These are phyloP conservation scores for Bovichtus diacanthus DNA, from an alignment of 2,797 vertebrate species.

Conservation along the genomic window DNA sequence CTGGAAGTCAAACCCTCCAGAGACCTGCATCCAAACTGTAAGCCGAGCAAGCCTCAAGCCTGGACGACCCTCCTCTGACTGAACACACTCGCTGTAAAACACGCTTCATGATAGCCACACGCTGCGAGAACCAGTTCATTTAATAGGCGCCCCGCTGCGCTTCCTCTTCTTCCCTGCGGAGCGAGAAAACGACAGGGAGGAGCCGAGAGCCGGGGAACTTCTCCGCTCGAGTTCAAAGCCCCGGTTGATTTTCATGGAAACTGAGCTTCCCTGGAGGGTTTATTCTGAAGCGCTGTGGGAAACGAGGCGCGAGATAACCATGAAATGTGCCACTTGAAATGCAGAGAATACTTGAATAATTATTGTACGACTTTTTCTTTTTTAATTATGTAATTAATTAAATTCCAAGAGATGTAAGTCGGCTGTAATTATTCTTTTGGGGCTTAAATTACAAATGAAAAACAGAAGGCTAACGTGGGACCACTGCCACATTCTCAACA, in stretches of 20 bases:
- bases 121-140: conserved; percentile 25
- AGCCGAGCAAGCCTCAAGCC: neutral
- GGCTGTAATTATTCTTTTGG: neutral
- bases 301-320: conserved; percentile 1
- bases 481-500: neutral
- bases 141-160: conserved; percentile 37
- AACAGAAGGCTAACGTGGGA: too few relatives aligned
- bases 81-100: conserved; percentile 39
- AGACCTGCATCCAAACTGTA: neutral
- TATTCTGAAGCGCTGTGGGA: neutral
- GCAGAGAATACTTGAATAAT: neutral
- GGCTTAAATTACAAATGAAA: neutral
- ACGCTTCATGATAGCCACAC: neutral
- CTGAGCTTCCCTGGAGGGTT: conserved; percentile 1
- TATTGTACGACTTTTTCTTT: neutral
- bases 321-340: neutral
- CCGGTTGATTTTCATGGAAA: conserved; percentile 12
- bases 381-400: conserved; percentile 6
- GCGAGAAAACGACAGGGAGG: conserved; percentile 31
- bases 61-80: conserved; percentile 3
- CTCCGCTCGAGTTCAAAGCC: conserved; percentile 37
- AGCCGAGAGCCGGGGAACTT: conserved; percentile 16
- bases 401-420: neutral
- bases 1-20: neutral
- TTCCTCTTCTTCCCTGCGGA: neutral